A percentile compares a stretch with the other conserved stretches of the same genome.
Conservation (phyloP, 2,113 vertebrate genomes). For the Oxygymnocypris stewartii region DNA sequence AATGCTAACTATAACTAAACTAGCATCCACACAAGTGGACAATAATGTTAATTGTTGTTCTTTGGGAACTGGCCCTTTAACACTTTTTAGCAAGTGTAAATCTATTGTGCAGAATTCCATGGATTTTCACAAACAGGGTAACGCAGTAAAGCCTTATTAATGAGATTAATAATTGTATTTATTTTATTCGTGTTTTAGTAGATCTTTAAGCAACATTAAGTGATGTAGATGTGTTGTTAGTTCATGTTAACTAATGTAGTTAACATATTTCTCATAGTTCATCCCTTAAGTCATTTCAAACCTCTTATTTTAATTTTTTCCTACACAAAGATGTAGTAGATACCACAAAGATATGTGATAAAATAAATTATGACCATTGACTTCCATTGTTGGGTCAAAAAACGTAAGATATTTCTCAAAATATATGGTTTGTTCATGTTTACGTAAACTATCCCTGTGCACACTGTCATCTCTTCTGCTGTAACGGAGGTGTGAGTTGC, state of each 20-base stretch:
- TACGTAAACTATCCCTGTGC: not conserved
- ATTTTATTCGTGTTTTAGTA: not conserved
- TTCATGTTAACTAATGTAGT: not conserved
- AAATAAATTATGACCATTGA: no score
- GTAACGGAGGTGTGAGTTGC: constrained; percentile 31
- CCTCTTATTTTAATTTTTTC: not conserved
- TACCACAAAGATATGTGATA: no score
- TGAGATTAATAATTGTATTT: not conserved
- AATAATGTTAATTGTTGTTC: not conserved
- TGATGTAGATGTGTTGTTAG: not conserved
- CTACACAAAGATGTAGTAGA: no score
- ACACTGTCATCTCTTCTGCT: not conserved
- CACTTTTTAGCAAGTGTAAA: not conserved
- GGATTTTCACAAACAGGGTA: no score
- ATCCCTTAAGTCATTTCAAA: not conserved
- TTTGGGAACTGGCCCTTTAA: not conserved
- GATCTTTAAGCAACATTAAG: not conserved
- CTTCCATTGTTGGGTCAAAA: not conserved
- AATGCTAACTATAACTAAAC: not conserved
- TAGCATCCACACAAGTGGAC: not conserved
- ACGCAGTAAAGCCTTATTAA: not conserved
- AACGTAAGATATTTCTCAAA: not conserved
- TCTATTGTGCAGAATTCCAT: no score
- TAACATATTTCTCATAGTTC: not conserved
- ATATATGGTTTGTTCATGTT: not conserved